phyloP scores from a whole-genome alignment of 2,797 vertebrate species.

The Paedocypris micromegethes region DNA sequence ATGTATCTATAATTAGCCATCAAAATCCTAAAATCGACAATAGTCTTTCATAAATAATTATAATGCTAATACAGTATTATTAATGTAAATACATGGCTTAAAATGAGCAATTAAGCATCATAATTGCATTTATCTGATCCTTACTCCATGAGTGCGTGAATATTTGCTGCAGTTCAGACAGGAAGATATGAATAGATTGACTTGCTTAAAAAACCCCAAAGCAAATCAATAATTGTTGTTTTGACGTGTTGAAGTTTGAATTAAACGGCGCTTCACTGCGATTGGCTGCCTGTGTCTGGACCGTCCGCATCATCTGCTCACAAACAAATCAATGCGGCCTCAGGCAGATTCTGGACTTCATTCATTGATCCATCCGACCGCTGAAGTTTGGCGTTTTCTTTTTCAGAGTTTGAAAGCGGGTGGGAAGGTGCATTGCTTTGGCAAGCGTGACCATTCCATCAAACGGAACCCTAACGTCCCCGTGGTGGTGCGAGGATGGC shows the following conservation, averaged over 20 bases:
- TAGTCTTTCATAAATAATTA: too few relatives aligned
- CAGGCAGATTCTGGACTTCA: neutral
- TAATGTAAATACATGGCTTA: too few relatives aligned
- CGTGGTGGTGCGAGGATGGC: slow-evolving; percentile 94
- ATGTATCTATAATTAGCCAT: too few relatives aligned
- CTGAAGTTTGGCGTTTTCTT: neutral
- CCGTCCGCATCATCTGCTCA: slow-evolving; percentile 32
- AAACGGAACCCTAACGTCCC: slow-evolving; percentile 92
- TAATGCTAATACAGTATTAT: too few relatives aligned
- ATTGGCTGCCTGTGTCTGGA: neutral
- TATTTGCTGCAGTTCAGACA: too few relatives aligned
- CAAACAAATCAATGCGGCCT: slow-evolving; percentile 26
- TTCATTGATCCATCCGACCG: neutral
- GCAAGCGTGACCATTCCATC: slow-evolving; percentile 93
- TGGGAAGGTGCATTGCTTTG: slow-evolving; percentile 90
- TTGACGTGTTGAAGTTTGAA: slow-evolving; percentile 21
- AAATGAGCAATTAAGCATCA: too few relatives aligned
- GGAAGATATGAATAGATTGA: too few relatives aligned
- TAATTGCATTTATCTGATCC: too few relatives aligned
- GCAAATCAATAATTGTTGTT: neutral
- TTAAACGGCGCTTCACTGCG: slow-evolving; percentile 2
- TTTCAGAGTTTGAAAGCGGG: slow-evolving; percentile 72
- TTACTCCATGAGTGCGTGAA: too few relatives aligned
- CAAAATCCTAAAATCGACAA: too few relatives aligned
- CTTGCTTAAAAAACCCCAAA: too few relatives aligned